Evolutionary conservation across 2,113 vertebrate genomes (phyloP).

Genomic region (Nymphicus hollandicus): DNA sequence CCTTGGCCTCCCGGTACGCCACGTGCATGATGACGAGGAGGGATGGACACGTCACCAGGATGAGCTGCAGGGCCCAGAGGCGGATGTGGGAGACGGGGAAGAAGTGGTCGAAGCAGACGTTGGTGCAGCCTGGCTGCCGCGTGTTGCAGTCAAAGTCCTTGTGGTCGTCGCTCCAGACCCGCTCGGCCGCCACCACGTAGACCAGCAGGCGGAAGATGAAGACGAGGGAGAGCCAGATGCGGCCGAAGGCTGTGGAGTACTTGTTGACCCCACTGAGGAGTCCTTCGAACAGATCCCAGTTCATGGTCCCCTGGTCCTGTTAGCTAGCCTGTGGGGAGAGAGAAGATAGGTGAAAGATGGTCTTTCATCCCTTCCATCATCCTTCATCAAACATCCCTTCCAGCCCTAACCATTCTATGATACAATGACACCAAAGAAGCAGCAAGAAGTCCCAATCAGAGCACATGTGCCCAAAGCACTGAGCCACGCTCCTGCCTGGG

Average conservation of each 20-base stretch:
- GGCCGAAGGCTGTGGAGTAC: conserved; percentile 92
- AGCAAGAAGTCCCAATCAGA: rapidly evolving
- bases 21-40: conserved; percentile 94
- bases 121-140: conserved; percentile 88
- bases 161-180: conserved; percentile 92
- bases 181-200: conserved; percentile 89
- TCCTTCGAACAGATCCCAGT: conserved; percentile 87
- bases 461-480: not conserved
- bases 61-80: conserved; percentile 97
- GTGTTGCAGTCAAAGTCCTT: conserved; percentile 96
- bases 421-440: rapidly evolving
- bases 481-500: rapidly evolving
- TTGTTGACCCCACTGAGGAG: conserved; percentile 91
- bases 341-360: not conserved
- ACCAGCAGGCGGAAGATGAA: conserved; percentile 94
- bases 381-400: not conserved
- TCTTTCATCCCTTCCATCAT: no score
- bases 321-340: not conserved
- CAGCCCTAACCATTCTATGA: not conserved
- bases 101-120: conserved; percentile 91
- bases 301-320: conserved; percentile 73
- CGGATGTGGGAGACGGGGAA: conserved; percentile 94
- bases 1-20: conserved; percentile 85
- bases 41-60: conserved; percentile 95
- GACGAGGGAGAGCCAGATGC: conserved; percentile 92